These are phyloP conservation scores for Penaeus chinensis DNA, from an alignment of 1,140 invertebrate genomes.

Conservation along the genomic window DNA sequence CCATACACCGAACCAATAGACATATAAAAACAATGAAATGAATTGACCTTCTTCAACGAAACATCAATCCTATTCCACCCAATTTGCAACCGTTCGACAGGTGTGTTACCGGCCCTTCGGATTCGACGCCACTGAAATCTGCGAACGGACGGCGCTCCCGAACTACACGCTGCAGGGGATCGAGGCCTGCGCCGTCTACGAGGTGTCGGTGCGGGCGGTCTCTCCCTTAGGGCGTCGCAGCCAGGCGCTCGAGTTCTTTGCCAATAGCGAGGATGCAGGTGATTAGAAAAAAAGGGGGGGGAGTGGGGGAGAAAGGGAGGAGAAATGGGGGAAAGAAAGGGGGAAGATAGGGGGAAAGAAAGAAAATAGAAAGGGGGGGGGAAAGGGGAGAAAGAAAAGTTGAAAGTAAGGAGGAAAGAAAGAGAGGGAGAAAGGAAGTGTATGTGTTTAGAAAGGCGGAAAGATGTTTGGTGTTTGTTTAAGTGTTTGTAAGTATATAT, in stretches of 20 bases:
- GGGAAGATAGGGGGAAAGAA: neutral
- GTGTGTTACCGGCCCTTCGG: conserved; percentile 31
- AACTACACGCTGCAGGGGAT: conserved; percentile 5
- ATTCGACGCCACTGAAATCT: neutral
- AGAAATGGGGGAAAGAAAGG: neutral
- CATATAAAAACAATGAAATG: neutral
- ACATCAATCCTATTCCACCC: neutral
- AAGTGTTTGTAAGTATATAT: neutral
- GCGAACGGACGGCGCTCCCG: conserved; percentile 13
- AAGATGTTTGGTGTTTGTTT: neutral
- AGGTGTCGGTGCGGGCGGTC: conserved; percentile 19
- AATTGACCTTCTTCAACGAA: too few relatives aligned
- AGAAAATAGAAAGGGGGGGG: too few relatives aligned
- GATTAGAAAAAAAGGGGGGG: neutral
- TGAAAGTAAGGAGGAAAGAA: neutral
- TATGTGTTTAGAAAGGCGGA: neutral
- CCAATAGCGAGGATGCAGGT: conserved; percentile 40
- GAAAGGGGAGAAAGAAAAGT: too few relatives aligned
- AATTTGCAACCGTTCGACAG: neutral
- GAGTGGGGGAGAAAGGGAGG: too few relatives aligned
- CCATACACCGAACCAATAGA: neutral
- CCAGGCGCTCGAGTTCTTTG: conserved; percentile 6
- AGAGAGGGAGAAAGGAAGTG: too few relatives aligned
- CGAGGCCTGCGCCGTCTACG: conserved; percentile 38
- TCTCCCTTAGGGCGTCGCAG: conserved; percentile 6